Evolutionary conservation across 2,797 vertebrate genomes (phyloP), one percentile per base, ranked within the genome.

Genomic region (Coracias cyanogaster): DNA sequence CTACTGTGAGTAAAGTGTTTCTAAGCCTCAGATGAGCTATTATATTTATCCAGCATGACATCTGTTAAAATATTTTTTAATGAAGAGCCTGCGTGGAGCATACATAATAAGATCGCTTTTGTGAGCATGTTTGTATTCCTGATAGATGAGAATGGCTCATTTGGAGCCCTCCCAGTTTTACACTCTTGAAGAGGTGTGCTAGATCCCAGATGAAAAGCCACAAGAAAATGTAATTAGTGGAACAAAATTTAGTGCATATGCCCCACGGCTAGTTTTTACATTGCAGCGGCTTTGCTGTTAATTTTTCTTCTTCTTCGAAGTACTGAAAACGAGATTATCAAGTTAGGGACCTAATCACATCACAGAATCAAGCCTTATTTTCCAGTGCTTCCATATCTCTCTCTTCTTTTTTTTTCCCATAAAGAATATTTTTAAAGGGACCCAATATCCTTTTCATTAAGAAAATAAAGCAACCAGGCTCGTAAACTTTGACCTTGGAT

Each of bases 41-140:
- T 96, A 94, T 90, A 86, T 81, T 96, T 96, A 97, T 94, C 78
- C 88, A 83, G 69, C 71, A 57, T 96, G 94, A 92, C 91, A 94
- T 91, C 90, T 92, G 79, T 94, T 94, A 91, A 95, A 94, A 94
- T 95, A 93, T 93, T 97, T 97, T 95, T 93, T 81, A 96, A 95
- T 93, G 88, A 94, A 65, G 69, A 93, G 54, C 80, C 65, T 94
- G 46, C 60, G 76, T 71, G 58, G 37, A 86, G 62, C 80, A 94
- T 95, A 93, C 43, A 87, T 94, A 95, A 94, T 89, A 89, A 60
- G 90, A 93, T 73, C 72, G 70, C 43, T 86, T 84, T 77, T 57
- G 62, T 87, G 86, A 89, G 60, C 12, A 9, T 72, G 55, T 87
- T 96, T 81, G 39, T 95, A 74, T 73, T 94, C 81, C 76, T 94